Percentiles rank a stretch among this genome's conserved stretches.
Conservation (phyloP, 1,140 invertebrate species). For the Macrobrachium nipponense region DNA sequence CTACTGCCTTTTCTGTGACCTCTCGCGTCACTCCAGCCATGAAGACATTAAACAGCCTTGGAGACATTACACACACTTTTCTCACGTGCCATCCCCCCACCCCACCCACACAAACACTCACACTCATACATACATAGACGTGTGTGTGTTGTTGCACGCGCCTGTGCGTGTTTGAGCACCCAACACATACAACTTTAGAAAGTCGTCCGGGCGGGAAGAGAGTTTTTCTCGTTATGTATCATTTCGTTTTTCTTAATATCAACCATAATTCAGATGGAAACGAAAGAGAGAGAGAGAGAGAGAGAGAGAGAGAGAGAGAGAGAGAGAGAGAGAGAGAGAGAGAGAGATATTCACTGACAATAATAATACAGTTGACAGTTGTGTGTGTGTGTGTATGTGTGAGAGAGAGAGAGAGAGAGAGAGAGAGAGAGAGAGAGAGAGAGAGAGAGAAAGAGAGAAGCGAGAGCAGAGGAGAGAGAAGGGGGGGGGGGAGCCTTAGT, state of each 20-base stretch:
- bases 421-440: neutral
- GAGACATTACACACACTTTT: no score
- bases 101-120: neutral
- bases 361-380: neutral
- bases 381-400: no score
- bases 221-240: neutral
- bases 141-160: conserved; percentile 8
- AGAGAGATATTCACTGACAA: neutral
- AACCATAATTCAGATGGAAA: neutral
- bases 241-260: neutral
- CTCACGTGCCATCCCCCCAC: no score
- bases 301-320: neutral
- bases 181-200: neutral
- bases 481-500: neutral
- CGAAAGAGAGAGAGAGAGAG: neutral
- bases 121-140: neutral
- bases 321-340: conserved; percentile 8
- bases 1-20: no score
- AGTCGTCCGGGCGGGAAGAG: neutral
- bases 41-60: no score
- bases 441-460: neutral
- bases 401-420: neutral
- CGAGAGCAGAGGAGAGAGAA: neutral
- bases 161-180: conserved; percentile 1
- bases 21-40: no score